Conservation (phyloP, 2,797 vertebrate genomes). For the Chlorospingus flavigularis region DNA sequence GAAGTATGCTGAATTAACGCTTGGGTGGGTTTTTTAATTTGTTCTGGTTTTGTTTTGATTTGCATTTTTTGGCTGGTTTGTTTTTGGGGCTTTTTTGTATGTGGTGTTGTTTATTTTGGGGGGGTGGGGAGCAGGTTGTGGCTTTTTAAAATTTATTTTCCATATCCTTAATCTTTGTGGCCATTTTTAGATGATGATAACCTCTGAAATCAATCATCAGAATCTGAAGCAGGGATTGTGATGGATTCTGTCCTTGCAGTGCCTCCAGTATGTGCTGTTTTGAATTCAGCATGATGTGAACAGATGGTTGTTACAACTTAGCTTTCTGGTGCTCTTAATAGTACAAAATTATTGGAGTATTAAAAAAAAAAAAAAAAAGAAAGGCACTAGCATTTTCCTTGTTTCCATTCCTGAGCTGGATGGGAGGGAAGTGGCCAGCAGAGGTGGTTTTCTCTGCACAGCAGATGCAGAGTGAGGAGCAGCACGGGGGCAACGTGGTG, state of each 20-base stretch:
- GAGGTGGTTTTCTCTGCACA: neutral
- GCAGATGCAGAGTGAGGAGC: neutral
- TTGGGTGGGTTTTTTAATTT: neutral
- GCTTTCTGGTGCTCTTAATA: neutral
- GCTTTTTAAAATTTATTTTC: neutral
- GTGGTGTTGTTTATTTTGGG: neutral
- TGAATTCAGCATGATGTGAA: neutral
- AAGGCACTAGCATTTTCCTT: neutral
- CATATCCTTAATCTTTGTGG: neutral
- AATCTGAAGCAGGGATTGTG: neutral
- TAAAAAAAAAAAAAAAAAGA: neutral
- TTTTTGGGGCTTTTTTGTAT: neutral
- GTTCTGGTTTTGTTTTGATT: neutral
- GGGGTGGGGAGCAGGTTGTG: neutral
- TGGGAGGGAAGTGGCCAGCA: neutral
- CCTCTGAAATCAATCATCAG: neutral
- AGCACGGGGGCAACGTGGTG: fast-evolving
- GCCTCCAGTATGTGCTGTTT: neutral
- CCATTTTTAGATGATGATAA: neutral
- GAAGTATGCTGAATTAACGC: neutral
- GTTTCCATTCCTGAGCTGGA: neutral
- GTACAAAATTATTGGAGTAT: neutral
- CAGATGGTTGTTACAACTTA: neutral
- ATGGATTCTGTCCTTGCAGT: neutral
- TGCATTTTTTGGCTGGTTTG: neutral